phyloP scores from a whole-genome alignment of 2,888 invertebrate genomes.

The Drosophila pseudotalamancana region DNA sequence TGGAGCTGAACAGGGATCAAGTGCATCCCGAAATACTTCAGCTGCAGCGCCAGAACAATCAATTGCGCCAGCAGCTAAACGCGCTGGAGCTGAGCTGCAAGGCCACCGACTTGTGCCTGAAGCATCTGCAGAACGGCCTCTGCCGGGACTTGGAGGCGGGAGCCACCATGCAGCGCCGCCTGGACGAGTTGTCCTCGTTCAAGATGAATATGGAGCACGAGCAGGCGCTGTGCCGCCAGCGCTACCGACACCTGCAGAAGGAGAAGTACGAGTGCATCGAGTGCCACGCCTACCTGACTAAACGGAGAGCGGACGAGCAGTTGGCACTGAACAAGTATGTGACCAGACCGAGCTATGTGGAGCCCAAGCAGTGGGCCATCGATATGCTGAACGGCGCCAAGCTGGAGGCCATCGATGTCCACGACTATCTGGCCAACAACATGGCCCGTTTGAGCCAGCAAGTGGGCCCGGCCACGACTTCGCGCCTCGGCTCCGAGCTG shows the following conservation, averaged over 20 bases:
- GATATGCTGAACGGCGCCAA: conserved; percentile 15
- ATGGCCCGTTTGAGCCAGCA: neutral
- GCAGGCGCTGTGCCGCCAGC: conserved; percentile 38
- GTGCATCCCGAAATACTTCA: conserved; percentile 22
- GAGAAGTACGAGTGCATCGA: conserved; percentile 36
- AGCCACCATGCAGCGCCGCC: conserved; percentile 5
- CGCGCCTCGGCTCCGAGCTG: neutral
- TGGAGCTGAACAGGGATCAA: conserved; percentile 22
- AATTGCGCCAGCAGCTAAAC: conserved; percentile 33
- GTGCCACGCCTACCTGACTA: conserved; percentile 6
- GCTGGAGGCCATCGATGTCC: neutral
- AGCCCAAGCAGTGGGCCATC: neutral
- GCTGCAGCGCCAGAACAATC: conserved; percentile 33
- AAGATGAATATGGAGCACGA: conserved; percentile 35
- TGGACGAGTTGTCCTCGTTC: conserved; percentile 34
- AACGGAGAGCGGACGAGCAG: accelerated
- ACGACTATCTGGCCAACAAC: neutral
- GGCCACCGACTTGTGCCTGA: conserved; percentile 12
- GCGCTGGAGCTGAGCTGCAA: conserved; percentile 18
- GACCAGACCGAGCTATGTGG: neutral
- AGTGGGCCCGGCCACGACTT: accelerated
- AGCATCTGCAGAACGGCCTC: neutral
- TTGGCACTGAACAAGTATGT: neutral
- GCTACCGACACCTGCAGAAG: conserved; percentile 26
- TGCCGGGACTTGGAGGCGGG: conserved; percentile 12